Evolutionary conservation across 2,113 vertebrate genomes (phyloP).

Genomic region (Halcyon senegalensis): DNA sequence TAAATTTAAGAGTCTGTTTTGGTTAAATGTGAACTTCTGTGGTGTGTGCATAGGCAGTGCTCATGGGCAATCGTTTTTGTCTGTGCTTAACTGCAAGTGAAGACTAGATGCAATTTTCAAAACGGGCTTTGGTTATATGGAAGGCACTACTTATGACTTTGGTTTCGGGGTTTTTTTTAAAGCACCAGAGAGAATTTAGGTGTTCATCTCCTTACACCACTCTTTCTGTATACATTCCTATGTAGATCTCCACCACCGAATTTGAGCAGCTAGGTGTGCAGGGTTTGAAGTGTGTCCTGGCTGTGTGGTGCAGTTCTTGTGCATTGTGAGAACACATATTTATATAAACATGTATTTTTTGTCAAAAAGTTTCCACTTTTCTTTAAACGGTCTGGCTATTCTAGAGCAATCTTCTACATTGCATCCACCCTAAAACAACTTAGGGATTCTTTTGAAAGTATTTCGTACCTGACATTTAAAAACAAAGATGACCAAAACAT

Average conservation of each 20-base stretch:
- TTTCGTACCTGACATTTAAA: not conserved
- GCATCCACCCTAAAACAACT: not conserved
- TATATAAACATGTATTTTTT: not conserved
- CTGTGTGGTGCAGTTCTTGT: not conserved
- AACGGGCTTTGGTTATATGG: not conserved
- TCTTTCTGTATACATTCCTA: not conserved
- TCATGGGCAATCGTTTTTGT: not conserved
- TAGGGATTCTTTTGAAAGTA: not conserved
- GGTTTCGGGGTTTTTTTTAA: not conserved
- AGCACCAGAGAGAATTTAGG: not conserved
- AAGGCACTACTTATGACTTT: not conserved
- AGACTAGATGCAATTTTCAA: not conserved
- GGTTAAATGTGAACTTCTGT: not conserved
- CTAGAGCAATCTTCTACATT: not conserved
- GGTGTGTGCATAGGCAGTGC: not conserved
- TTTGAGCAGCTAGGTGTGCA: not conserved
- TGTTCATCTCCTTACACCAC: not conserved
- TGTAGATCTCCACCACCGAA: not conserved
- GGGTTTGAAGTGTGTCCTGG: not conserved
- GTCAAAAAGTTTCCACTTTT: not conserved
- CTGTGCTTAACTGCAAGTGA: not conserved
- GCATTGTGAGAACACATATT: not conserved
- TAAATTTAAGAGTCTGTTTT: not conserved
- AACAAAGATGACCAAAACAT: not conserved
- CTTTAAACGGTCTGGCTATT: not conserved